phyloP scores from a whole-genome alignment of 2,113 vertebrate genomes.

The Lamprotornis superbus region DNA sequence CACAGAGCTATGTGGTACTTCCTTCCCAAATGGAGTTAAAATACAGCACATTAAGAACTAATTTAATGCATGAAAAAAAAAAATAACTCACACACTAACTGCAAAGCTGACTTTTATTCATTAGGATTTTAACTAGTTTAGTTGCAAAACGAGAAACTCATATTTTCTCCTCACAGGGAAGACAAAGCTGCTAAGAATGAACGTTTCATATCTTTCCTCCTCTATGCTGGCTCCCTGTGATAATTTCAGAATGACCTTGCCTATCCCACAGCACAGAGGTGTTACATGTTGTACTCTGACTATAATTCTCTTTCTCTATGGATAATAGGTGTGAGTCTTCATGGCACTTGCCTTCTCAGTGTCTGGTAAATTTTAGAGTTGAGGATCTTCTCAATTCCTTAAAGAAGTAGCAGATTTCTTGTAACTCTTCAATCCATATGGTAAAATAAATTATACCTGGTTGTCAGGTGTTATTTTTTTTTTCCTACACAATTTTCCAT shows the following conservation, averaged over 20 bases:
- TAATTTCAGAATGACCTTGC: not conserved
- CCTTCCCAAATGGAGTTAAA: not conserved
- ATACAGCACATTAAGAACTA: not conserved
- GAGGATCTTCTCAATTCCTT: not conserved
- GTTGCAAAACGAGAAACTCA: fast-evolving
- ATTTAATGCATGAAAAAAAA: not conserved
- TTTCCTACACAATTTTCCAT: not conserved
- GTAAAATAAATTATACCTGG: not conserved
- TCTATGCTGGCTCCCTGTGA: not conserved
- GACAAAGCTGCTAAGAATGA: not conserved
- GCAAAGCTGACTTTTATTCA: not conserved
- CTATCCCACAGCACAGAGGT: not conserved
- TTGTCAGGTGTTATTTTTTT: not conserved
- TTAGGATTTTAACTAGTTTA: not conserved
- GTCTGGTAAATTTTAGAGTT: not conserved
- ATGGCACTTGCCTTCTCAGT: not conserved
- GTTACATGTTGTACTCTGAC: not conserved
- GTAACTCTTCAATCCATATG: not conserved
- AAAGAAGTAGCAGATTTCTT: not conserved
- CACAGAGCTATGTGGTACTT: not conserved
- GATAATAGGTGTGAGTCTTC: not conserved
- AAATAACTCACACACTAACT: not conserved
- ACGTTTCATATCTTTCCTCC: not conserved
- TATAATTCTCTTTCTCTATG: not conserved
- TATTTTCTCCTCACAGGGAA: not conserved